These are phyloP conservation scores for Trissolcus brochymenae DNA, from an alignment of 2,888 invertebrate genomes.

Conservation along the genomic window DNA sequence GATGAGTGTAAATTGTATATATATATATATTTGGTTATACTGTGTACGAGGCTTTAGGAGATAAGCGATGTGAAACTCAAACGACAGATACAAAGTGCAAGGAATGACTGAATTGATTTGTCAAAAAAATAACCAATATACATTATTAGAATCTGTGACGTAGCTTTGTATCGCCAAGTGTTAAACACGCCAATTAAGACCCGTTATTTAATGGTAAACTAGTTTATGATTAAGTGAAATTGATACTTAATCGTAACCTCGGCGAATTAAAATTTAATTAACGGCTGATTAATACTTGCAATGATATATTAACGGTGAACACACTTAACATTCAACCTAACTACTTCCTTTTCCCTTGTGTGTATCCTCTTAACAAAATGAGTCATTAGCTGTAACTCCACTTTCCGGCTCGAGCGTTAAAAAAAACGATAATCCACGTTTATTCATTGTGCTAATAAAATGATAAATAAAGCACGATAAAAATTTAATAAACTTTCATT, in stretches of 20 bases:
- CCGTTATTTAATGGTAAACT: constrained; percentile 47
- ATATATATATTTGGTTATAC: not conserved
- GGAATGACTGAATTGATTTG: constrained; percentile 29
- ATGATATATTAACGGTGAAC: constrained; percentile 39
- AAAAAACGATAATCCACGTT: constrained; percentile 29
- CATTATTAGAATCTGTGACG: constrained; percentile 13
- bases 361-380: constrained; percentile 33
- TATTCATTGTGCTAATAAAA: constrained; percentile 7
- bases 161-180: constrained; percentile 19
- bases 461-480: not conserved
- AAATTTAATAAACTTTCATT: no score
- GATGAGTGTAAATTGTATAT: no score
- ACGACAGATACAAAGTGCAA: constrained; percentile 27
- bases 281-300: constrained; percentile 37
- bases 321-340: constrained; percentile 35
- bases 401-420: constrained; percentile 17
- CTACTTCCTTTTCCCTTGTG: constrained; percentile 31
- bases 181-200: constrained; percentile 32
- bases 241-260: constrained; percentile 42
- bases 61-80: constrained; percentile 14
- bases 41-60: constrained; percentile 9
- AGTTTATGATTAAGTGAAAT: constrained; percentile 51
- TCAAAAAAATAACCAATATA: constrained; percentile 13
- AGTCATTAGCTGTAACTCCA: constrained; percentile 40
- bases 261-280: constrained; percentile 51